Conservation (phyloP, 2,888 invertebrate genomes). For the Drosophila monieri region DNA sequence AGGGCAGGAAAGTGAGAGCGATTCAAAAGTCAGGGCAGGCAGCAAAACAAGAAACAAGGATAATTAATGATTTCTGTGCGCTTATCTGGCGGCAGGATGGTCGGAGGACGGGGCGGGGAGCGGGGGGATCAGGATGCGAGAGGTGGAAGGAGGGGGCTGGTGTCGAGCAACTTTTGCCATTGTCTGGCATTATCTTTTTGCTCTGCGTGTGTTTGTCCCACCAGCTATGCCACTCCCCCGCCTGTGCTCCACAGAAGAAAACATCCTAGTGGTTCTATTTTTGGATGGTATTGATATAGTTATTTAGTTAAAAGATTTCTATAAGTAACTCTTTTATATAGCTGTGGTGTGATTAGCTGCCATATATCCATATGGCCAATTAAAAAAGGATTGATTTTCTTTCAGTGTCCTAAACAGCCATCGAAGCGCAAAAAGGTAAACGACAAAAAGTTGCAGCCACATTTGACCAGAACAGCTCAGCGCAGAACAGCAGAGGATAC, state of each 20-base stretch:
- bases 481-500: constrained; percentile 32
- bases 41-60: constrained; percentile 80
- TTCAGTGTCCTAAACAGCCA: constrained; percentile 37
- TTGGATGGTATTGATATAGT: neutral
- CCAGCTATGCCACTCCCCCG: neutral
- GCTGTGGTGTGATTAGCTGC: too few relatives aligned
- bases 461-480: constrained; percentile 66
- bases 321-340: too few relatives aligned
- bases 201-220: constrained; percentile 40
- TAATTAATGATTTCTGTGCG: constrained; percentile 83
- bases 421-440: constrained; percentile 72
- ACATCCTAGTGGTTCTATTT: neutral
- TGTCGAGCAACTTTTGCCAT: constrained; percentile 74
- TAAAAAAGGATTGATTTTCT: neutral
- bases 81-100: constrained; percentile 74
- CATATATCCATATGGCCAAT: too few relatives aligned
- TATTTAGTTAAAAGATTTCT: neutral
- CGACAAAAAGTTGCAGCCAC: constrained; percentile 71
- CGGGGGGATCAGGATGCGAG: constrained; percentile 3
- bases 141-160: constrained; percentile 11
- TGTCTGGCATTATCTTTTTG: constrained; percentile 80
- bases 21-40: constrained; percentile 72
- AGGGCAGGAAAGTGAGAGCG: constrained; percentile 29
- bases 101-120: constrained; percentile 2
- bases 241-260: neutral